phyloP scores from a whole-genome alignment of 2,888 invertebrate species.

The Pyrgus malvae region DNA sequence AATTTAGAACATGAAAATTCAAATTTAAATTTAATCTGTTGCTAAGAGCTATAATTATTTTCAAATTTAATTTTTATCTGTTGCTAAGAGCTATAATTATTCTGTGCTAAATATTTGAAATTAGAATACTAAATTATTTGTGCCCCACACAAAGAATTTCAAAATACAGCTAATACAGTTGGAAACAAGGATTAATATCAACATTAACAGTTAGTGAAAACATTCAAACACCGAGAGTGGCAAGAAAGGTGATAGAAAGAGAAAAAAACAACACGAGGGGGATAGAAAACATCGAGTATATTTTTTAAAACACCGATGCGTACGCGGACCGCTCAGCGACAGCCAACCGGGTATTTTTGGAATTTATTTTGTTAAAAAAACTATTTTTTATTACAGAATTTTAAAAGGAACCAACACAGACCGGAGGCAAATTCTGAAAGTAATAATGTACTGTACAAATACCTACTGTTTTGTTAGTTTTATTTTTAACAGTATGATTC shows the following conservation, averaged over 20 bases:
- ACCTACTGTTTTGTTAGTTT: no score
- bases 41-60: no score
- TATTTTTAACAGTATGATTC: background rate
- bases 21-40: background rate
- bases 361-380: conserved; percentile 38
- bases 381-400: conserved; percentile 8
- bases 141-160: conserved; percentile 25
- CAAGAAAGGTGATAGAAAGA: conserved; percentile 74
- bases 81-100: no score
- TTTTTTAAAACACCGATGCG: conserved; percentile 75
- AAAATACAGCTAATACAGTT: conserved; percentile 46
- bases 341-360: conserved; percentile 77
- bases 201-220: conserved; percentile 82
- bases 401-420: conserved; percentile 1
- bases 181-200: conserved; percentile 63
- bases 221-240: conserved; percentile 80
- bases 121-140: background rate
- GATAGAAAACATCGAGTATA: conserved; percentile 69
- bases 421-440: background rate
- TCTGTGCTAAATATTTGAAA: background rate
- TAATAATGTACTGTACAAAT: conserved; percentile 11
- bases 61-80: no score
- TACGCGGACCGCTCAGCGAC: conserved; percentile 63
- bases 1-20: conserved; percentile 20
- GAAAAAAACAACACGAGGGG: conserved; percentile 72